Evolutionary conservation across 2,888 invertebrate species (phyloP), one percentile per base, ranked within the genome.

Genomic region (Cerastis rubricosa): DNA sequence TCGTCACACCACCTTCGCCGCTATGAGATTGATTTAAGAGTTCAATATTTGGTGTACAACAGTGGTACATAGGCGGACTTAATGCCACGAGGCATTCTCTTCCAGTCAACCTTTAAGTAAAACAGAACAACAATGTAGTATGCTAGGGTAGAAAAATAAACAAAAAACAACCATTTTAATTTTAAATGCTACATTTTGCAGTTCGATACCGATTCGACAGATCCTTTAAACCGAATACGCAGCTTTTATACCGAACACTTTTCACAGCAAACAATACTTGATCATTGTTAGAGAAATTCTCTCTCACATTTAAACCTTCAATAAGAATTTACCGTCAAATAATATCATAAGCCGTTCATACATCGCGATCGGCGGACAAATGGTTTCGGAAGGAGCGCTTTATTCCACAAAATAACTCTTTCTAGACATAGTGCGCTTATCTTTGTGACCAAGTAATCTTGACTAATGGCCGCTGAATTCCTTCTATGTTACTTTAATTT

Each of bases 401-500:
- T 88, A 86, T 86, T 79, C 70, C 67, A 73, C 70, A 68, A 72
- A 77, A 82, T 88, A 86, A 84, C 78, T 87, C 87, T 84, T 87
- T 61, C 29, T 14, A 72, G 81, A 82, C 80, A 64, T 68, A 83
- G 69, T 73, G 49, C 71, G 82, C 86, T 87, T 87, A 87, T 87
- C 88, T 86, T 47, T 25, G 81, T 19, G 47, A 57, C 35, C 67
- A 47, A 69, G 86, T 87, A 87, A 87, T 87, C 87, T 86, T 84
- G 88, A 87, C 70, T 81, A 78, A 87, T 87, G 76, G 73, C 35
- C 25, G 6, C 63, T 22, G 71, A 81, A 85, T 85, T 73, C 65
- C 75, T 73, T 77, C 81, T 74, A 87, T 87, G 86, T 81, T 14
- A 78, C 49, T 87, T 81, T 87, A 86, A 87, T 87, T 87, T 86